Evolutionary conservation across 2,888 invertebrate species (phyloP), one percentile per base, ranked within the genome.

Genomic region (Ditylenchus weischeri): DNA sequence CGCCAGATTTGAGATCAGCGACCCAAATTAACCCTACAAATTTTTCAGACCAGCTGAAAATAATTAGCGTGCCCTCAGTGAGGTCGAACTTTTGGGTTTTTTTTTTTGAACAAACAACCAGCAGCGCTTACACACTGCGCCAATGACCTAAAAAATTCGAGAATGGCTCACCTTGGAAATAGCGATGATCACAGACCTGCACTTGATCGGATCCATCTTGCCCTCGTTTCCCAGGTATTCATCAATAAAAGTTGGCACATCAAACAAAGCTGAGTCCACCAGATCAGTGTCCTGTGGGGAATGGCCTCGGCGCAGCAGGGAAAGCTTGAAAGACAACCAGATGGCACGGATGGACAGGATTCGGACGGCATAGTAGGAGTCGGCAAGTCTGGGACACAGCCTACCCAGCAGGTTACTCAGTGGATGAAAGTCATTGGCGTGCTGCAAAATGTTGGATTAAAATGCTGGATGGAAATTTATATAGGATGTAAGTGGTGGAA

Each of bases 341-440:
- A 73, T 65, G 7, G 75, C 72, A 43, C 72, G 66, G 36, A 73
- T 59, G 11, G 75, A 66, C 18, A 62, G 50, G 21, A 68, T 61
- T 6, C 83, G 72, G 38, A 83, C 79, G 47, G 73, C 69, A 48
- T 72, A 70, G n/a, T 78, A 60, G 10, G 79, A 75, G 69, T 83
- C 83, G 5, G 77, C 76, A 48, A 82, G 72, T 29, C 83, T 75
- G 5, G 83, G 83, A 21, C 79, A 71, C 21, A 82, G 70, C 18
- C 82, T 75, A 29, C 78, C 83, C 19, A 83, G 67, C 11, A 82
- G 69, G 10, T 75, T 76, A 66, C 77, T 75, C 54, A 83, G 70
- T 11, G 80, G 78, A 15, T 71, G 60, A 66, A 83, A 83, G 36
- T 83, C 83, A 1, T 76, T 73, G 2, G 82, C 82, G 10, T 47